Percentiles rank a stretch among this genome's conserved stretches.
phyloP scores from a whole-genome alignment of 2,888 invertebrate genomes.

The Drosophila phalerata region DNA sequence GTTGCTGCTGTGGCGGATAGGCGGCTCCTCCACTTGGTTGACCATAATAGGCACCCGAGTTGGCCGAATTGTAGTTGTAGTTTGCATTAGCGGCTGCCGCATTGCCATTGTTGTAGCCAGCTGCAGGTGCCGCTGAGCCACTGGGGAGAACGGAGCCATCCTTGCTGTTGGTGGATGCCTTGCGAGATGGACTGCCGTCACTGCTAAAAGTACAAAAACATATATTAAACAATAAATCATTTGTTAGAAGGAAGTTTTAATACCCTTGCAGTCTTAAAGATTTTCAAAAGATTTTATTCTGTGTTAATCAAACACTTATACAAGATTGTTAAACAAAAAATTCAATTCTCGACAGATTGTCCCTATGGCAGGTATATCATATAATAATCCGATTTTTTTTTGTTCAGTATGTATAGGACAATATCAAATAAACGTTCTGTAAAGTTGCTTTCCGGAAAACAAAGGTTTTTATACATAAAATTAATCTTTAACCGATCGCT shows the following conservation, averaged over 20 bases:
- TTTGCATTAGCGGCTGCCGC: constrained; percentile 81
- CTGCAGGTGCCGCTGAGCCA: constrained; percentile 58
- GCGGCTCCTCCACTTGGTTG: constrained; percentile 74
- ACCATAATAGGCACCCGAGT: constrained; percentile 78
- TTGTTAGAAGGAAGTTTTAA: too few relatives aligned
- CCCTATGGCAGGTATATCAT: too few relatives aligned
- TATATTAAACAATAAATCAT: neutral
- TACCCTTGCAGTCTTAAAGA: neutral
- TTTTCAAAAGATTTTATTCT: too few relatives aligned
- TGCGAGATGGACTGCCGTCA: constrained; percentile 84
- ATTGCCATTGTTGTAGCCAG: constrained; percentile 79
- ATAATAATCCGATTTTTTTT: too few relatives aligned
- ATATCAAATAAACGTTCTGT: too few relatives aligned
- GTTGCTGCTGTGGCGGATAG: constrained; percentile 69
- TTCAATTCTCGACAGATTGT: too few relatives aligned
- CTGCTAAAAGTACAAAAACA: constrained; percentile 55
- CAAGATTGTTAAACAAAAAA: too few relatives aligned
- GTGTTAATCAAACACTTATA: too few relatives aligned
- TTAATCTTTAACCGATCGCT: too few relatives aligned
- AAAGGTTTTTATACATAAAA: too few relatives aligned
- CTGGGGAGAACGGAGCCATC: constrained; percentile 61
- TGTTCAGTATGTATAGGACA: too few relatives aligned
- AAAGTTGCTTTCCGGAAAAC: too few relatives aligned
- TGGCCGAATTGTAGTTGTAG: constrained; percentile 82
- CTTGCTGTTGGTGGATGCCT: constrained; percentile 84